Evolutionary conservation across 2,113 vertebrate genomes (phyloP).

Genomic region (Stomatorhinus ivindoensis): DNA sequence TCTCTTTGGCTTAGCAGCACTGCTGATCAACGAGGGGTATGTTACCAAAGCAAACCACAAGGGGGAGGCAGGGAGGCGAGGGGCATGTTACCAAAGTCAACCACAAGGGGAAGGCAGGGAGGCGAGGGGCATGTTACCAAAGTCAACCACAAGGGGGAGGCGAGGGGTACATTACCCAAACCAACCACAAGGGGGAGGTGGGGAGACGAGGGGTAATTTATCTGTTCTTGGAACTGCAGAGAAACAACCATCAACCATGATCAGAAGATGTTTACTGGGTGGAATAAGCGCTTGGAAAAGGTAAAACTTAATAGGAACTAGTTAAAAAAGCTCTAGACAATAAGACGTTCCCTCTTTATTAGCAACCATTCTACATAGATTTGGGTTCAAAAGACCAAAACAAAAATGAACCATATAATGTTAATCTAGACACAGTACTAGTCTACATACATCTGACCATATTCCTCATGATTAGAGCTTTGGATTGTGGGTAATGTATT

Average conservation of each 20-base stretch:
- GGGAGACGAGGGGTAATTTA: neutral
- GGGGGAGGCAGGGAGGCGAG: too few relatives aligned
- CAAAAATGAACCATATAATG: neutral
- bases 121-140: neutral
- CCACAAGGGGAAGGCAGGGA: neutral
- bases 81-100: neutral
- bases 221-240: neutral
- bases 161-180: too few relatives aligned
- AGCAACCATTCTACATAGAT: too few relatives aligned
- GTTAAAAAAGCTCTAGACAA: neutral
- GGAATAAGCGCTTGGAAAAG: slow-evolving; percentile 16
- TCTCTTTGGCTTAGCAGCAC: slow-evolving; percentile 7
- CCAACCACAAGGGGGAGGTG: neutral
- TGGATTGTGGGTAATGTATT: neutral
- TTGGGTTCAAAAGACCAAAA: neutral
- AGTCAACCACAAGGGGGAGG: too few relatives aligned
- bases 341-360: neutral
- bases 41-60: neutral
- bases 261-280: neutral
- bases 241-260: neutral
- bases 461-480: neutral
- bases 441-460: neutral
- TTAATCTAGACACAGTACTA: neutral
- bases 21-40: neutral
- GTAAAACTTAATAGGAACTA: neutral